Evolutionary conservation across 2,113 vertebrate species (phyloP).

Genomic region (Lasiurus cinereus): DNA sequence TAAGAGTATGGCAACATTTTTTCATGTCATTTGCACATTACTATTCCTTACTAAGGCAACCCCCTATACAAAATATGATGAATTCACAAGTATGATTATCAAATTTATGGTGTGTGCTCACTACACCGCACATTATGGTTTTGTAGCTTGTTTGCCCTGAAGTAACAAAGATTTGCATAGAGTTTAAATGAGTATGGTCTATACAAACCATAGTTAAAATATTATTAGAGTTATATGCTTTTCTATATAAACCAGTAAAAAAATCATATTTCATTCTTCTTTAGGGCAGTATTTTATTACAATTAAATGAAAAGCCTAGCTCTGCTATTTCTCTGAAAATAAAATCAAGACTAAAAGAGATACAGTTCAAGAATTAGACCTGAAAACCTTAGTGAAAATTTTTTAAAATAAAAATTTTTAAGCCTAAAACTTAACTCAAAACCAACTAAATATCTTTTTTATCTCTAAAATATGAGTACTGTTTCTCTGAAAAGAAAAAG

Average conservation of each 20-base stretch:
- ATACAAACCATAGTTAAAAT: slow-evolving; percentile 87
- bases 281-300: slow-evolving; percentile 86
- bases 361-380: slow-evolving; percentile 76
- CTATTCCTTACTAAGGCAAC: slow-evolving; percentile 65
- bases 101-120: slow-evolving; percentile 84
- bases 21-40: slow-evolving; percentile 74
- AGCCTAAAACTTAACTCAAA: slow-evolving; percentile 53
- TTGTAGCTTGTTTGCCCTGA: slow-evolving; percentile 84
- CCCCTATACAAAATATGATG: slow-evolving; percentile 82
- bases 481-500: slow-evolving; percentile 3
- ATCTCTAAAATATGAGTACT: slow-evolving; percentile 56
- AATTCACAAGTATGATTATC: slow-evolving; percentile 83
- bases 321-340: slow-evolving; percentile 85
- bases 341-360: slow-evolving; percentile 82
- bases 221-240: slow-evolving; percentile 86
- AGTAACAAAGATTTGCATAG: slow-evolving; percentile 85
- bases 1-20: slow-evolving; percentile 72
- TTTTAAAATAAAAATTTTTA: slow-evolving; percentile 53
- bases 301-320: slow-evolving; percentile 87
- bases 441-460: slow-evolving; percentile 55
- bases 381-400: slow-evolving; percentile 74
- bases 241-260: slow-evolving; percentile 85
- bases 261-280: slow-evolving; percentile 83
- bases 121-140: slow-evolving; percentile 78
- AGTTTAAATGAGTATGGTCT: slow-evolving; percentile 83